Evolutionary conservation across 1,140 invertebrate species (phyloP).

Genomic region (Tetramorium alpestre): DNA sequence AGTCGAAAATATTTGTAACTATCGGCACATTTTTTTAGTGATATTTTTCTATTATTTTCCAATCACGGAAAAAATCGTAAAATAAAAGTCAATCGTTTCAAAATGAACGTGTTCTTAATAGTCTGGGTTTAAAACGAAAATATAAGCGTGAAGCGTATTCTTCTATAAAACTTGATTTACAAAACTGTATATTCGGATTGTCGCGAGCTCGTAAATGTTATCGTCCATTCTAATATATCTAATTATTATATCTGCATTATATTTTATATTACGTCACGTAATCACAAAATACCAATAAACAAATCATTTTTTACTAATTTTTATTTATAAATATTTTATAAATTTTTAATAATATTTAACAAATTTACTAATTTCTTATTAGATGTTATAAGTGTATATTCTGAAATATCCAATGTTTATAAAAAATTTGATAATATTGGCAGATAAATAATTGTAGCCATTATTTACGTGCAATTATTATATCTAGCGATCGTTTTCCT

Average conservation of each 20-base stretch:
- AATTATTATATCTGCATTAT: background rate
- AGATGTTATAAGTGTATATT: background rate
- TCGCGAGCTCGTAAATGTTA: background rate
- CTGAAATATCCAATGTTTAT: background rate
- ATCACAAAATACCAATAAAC: background rate
- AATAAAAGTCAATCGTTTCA: constrained; percentile 24
- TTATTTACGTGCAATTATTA: constrained; percentile 32
- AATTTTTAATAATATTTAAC: background rate
- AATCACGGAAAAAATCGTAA: background rate
- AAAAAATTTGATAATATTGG: background rate
- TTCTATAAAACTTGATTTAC: background rate
- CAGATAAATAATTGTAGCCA: background rate
- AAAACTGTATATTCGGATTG: background rate
- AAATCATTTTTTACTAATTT: background rate
- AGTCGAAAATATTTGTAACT: constrained; percentile 30
- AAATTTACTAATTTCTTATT: background rate
- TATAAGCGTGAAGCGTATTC: background rate
- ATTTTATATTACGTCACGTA: background rate
- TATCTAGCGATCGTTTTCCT: background rate
- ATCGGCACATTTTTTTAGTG: constrained; percentile 9
- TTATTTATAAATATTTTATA: background rate
- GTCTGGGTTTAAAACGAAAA: background rate
- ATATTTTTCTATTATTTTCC: constrained; percentile 1
- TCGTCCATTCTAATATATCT: background rate
- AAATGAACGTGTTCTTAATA: constrained; percentile 22